phyloP scores from a whole-genome alignment of 1,140 invertebrate species.

The Arion vulgaris region DNA sequence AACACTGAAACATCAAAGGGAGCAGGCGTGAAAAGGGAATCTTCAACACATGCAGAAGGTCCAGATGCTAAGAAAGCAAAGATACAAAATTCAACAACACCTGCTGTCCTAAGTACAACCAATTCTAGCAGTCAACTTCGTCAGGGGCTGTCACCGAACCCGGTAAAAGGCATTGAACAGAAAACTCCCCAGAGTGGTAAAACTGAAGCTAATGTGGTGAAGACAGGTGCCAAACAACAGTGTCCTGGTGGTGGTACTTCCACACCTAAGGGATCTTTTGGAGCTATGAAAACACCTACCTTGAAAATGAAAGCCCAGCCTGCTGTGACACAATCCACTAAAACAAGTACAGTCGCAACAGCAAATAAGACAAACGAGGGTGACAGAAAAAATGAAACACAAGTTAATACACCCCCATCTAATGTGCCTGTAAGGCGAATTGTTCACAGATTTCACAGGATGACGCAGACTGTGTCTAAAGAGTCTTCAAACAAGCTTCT shows the following conservation, averaged over 20 bases:
- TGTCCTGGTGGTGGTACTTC: not conserved
- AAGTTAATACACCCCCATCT: not conserved
- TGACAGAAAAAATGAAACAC: not conserved
- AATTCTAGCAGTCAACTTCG: not conserved
- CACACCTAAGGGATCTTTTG: not conserved
- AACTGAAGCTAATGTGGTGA: not conserved
- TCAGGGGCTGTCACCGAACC: not conserved
- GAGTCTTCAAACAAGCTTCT: not conserved
- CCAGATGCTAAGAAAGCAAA: not conserved
- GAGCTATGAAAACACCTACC: not conserved
- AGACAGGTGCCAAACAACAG: not conserved
- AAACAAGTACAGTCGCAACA: not conserved
- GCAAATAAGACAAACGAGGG: not conserved
- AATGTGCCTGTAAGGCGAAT: not conserved
- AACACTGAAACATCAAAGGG: not conserved
- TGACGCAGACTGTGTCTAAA: slow-evolving; percentile 1
- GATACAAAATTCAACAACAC: not conserved
- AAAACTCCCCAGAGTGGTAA: not conserved
- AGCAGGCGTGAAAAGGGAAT: not conserved
- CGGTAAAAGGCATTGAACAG: not conserved
- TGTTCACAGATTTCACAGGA: slow-evolving; percentile 10
- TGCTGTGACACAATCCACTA: not conserved
- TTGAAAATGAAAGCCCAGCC: not conserved
- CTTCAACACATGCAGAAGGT: not conserved
- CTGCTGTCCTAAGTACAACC: not conserved